A percentile compares a stretch with the other conserved stretches of the same genome.
Conservation (phyloP, 2,797 vertebrate species). For the Parauchenoglanis punctatus region DNA sequence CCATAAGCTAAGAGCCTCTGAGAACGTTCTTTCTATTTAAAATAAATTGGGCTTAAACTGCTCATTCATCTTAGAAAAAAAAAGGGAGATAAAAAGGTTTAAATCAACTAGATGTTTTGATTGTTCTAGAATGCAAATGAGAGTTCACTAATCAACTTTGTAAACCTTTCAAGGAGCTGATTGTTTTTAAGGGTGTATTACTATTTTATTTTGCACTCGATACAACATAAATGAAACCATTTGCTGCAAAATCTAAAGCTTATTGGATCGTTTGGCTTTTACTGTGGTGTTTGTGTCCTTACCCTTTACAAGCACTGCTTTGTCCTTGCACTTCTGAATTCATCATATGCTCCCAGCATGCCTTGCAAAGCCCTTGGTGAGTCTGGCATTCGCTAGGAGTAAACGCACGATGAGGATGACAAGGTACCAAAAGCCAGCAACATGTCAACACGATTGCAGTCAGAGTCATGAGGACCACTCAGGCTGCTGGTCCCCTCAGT, state of each 20-base stretch:
- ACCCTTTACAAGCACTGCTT: conserved; percentile 28
- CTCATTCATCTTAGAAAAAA: not conserved
- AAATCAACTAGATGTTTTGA: not conserved
- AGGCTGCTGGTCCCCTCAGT: conserved; percentile 12
- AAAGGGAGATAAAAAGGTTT: not conserved
- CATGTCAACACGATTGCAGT: conserved; percentile 49
- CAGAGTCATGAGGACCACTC: conserved; percentile 30
- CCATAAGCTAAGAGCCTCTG: conserved; percentile 30
- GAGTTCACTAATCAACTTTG: not conserved
- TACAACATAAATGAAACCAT: not conserved
- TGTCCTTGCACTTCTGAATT: conserved; percentile 12
- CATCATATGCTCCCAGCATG: conserved; percentile 22
- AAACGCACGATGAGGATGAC: conserved; percentile 42
- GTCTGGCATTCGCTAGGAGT: conserved; percentile 27
- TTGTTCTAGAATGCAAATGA: not conserved
- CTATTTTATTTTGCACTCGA: not conserved
- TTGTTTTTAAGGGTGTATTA: not conserved
- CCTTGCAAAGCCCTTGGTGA: conserved; percentile 15
- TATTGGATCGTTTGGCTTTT: not conserved
- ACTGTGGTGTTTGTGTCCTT: conserved; percentile 17
- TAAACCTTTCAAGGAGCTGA: not conserved
- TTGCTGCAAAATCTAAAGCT: not conserved
- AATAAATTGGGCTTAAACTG: conserved; percentile 30
- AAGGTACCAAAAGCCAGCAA: conserved; percentile 42
- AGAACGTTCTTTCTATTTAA: conserved; percentile 9